Evolutionary conservation across 2,113 vertebrate genomes (phyloP).

Genomic region (Forbesichthys agassizii): DNA sequence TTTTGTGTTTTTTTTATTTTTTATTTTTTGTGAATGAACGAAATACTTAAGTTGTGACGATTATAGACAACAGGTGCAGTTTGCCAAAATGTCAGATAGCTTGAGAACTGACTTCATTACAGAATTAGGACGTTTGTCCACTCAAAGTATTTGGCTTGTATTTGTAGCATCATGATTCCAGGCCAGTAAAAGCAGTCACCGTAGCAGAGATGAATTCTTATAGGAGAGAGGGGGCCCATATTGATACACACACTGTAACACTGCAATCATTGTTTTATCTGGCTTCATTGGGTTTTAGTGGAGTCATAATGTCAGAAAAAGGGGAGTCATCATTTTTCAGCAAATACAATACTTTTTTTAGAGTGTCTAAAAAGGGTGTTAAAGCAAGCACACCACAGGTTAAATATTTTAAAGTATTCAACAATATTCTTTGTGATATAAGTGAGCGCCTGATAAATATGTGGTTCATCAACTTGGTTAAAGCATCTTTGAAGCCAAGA

Average conservation of each 20-base stretch:
- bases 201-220: slow-evolving; percentile 40
- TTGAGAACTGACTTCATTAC: slow-evolving; percentile 1
- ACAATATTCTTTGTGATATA: neutral
- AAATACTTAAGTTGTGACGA: slow-evolving; percentile 74
- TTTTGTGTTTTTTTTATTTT: slow-evolving; percentile 41
- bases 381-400: neutral
- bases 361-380: neutral
- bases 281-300: neutral
- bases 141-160: neutral
- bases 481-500: slow-evolving; percentile 1
- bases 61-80: slow-evolving; percentile 76
- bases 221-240: neutral
- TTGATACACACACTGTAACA: neutral
- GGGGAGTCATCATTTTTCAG: too few species aligned
- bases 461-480: slow-evolving; percentile 7
- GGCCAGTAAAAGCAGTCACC: slow-evolving; percentile 26
- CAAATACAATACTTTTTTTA: too few species aligned
- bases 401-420: neutral
- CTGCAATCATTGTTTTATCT: neutral
- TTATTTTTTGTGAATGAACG: slow-evolving; percentile 70
- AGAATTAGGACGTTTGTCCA: neutral
- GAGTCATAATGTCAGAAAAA: neutral
- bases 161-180: slow-evolving; percentile 51
- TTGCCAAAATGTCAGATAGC: slow-evolving; percentile 37
- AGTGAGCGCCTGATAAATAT: neutral